Evolutionary conservation across 2,888 invertebrate genomes (phyloP), one percentile per base, ranked within the genome.

Genomic region (Anorthoa munda): DNA sequence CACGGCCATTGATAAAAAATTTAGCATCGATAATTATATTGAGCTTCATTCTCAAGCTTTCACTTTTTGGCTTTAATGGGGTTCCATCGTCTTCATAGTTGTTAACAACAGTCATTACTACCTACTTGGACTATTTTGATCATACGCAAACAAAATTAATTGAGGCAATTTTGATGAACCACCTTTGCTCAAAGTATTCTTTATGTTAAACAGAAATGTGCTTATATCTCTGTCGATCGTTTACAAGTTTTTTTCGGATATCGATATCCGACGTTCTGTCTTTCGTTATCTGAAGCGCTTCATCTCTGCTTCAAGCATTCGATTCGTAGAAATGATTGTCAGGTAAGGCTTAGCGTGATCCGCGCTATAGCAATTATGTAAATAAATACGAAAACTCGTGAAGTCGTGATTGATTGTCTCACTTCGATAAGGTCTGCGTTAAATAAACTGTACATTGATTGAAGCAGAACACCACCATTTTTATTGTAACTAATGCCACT

Each of bases 111-210:
- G 74, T 82, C 72, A 78, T 75, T 75, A 75, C 79, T 83, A 78
- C 71, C 61, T 75, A 74, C 86, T 86, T 87, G 87, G 79, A 85
- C 83, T 79, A 88, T 89, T 89, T 87, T 77, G 79, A 74, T 39
- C 78, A 88, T 85, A 83, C 86, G 84, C 88, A 88, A 88, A 90
- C 88, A 87, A 89, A 90, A 91, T 89, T 86, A 86, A 89, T 87
- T 90, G 87, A 90, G 84, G 88, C 88, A 89, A 90, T 92, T 93
- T 91, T 90, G 87, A 91, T 91, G 90, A 89, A 92, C 92, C 93
- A 91, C 93, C 94, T 94, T 94, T 93, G 91, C 92, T 90, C 91
- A 92, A 93, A 91, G 86, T 91, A 90, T 87, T 93, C 92, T 90
- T 92, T 91, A 90, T 77, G 66, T 61, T 78, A 75, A 75, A 75